Conservation (phyloP, 2,797 vertebrate genomes). For the Allobates femoralis region DNA sequence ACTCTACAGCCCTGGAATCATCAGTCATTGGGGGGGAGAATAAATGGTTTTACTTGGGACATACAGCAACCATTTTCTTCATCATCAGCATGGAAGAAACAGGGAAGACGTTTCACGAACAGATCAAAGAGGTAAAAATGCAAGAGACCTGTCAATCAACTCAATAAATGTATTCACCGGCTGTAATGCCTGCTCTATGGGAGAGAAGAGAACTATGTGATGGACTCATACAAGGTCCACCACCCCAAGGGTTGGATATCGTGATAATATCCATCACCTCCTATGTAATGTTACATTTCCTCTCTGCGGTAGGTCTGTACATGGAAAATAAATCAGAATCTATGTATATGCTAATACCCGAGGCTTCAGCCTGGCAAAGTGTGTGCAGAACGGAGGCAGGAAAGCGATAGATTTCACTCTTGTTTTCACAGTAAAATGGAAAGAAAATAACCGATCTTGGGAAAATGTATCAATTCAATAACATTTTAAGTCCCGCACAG, state of each 20-base stretch:
- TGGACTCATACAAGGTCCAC: background rate
- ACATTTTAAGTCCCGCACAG: slow-evolving; percentile 26
- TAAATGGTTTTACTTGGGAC: too few species aligned
- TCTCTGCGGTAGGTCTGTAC: slow-evolving; percentile 50
- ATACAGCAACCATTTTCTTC: too few species aligned
- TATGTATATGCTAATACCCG: background rate
- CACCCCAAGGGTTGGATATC: background rate
- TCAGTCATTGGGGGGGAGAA: too few species aligned
- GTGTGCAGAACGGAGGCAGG: slow-evolving; percentile 7
- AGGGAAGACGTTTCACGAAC: too few species aligned
- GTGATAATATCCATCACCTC: background rate
- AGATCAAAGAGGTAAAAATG: too few species aligned
- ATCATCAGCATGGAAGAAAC: too few species aligned
- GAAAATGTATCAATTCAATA: slow-evolving; percentile 47
- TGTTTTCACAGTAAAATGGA: slow-evolving; percentile 40
- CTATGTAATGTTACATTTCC: background rate
- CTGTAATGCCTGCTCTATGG: background rate
- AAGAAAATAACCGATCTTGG: slow-evolving; percentile 57
- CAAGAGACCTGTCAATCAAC: too few species aligned
- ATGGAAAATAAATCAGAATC: slow-evolving; percentile 29
- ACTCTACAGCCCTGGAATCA: too few species aligned
- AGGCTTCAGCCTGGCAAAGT: background rate
- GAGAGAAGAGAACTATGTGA: background rate
- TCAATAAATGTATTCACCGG: too few species aligned
- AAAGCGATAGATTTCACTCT: slow-evolving; percentile 16